Percentiles rank a stretch among this genome's conserved stretches.
These are phyloP conservation scores for Troglohyphantes excavatus DNA, from an alignment of 2,888 invertebrate species.

Conservation along the genomic window DNA sequence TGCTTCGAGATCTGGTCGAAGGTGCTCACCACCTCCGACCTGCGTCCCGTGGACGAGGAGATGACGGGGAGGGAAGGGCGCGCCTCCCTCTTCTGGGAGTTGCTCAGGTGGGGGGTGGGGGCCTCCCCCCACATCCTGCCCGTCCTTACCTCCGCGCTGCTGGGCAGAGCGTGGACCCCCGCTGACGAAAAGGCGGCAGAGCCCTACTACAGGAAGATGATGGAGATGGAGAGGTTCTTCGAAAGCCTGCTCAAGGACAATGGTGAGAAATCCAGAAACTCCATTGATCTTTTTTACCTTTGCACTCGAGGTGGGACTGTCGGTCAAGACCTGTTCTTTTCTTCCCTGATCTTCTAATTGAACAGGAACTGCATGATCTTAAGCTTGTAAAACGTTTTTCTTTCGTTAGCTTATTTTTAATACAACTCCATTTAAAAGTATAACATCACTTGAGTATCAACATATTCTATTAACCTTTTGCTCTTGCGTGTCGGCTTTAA, in stretches of 20 bases:
- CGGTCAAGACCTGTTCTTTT: too few relatives aligned
- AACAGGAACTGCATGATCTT: too few relatives aligned
- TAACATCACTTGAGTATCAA: too few relatives aligned
- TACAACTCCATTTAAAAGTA: too few relatives aligned
- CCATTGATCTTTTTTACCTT: too few relatives aligned
- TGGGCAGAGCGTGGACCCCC: conserved; percentile 80
- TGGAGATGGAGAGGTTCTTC: conserved; percentile 86
- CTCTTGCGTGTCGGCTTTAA: too few relatives aligned
- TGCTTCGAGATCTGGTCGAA: conserved; percentile 83
- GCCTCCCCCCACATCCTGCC: conserved; percentile 92
- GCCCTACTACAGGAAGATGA: conserved; percentile 83
- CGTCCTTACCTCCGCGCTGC: conserved; percentile 88
- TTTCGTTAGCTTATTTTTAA: too few relatives aligned
- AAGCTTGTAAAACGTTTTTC: too few relatives aligned
- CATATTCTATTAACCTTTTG: too few relatives aligned
- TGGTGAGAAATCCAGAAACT: too few relatives aligned
- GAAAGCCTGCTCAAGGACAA: conserved; percentile 86
- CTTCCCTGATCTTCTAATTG: too few relatives aligned
- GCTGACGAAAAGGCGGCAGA: conserved; percentile 44
- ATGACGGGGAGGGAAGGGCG: conserved; percentile 79
- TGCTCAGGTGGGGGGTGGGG: conserved; percentile 86
- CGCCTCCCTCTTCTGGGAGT: conserved; percentile 85
- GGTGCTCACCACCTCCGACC: conserved; percentile 80
- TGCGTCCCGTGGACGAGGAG: conserved; percentile 80
- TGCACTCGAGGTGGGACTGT: too few relatives aligned